These are phyloP conservation scores for Paramormyrops hopkinsi DNA, from an alignment of 2,797 vertebrate genomes.

Conservation along the genomic window DNA sequence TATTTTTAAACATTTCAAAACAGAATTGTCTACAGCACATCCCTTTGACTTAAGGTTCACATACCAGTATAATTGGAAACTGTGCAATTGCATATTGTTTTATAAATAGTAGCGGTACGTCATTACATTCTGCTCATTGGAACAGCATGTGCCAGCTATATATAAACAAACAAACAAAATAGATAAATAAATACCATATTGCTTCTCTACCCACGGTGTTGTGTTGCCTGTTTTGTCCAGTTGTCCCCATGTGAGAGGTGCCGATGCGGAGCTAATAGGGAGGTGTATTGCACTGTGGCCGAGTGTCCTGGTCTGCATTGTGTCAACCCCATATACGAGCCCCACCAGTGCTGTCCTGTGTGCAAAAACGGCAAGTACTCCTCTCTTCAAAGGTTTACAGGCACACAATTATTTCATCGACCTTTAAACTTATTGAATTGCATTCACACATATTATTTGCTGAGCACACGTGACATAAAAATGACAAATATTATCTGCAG, in stretches of 20 bases:
- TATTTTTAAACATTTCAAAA: neutral
- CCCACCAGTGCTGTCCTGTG: slow-evolving; percentile 65
- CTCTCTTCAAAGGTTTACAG: neutral
- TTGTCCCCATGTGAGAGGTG: slow-evolving; percentile 64
- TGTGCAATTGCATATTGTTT: neutral
- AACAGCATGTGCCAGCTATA: neutral
- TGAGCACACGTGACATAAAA: neutral
- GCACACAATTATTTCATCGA: neutral
- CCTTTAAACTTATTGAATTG: neutral
- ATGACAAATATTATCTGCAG: neutral
- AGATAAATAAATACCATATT: neutral
- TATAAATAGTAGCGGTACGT: neutral
- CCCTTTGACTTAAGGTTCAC: neutral
- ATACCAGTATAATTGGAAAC: neutral
- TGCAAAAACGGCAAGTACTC: slow-evolving; percentile 58
- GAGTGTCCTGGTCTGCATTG: slow-evolving; percentile 64
- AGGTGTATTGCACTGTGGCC: slow-evolving; percentile 58
- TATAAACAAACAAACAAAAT: neutral
- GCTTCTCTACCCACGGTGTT: neutral
- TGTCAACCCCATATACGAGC: slow-evolving; percentile 62
- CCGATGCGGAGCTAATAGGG: slow-evolving; percentile 59
- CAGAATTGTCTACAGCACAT: neutral
- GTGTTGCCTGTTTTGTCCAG: slow-evolving; percentile 27
- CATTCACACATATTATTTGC: neutral
- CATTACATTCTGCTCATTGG: neutral